phyloP scores from a whole-genome alignment of 2,888 invertebrate genomes.

The Nezara viridula region DNA sequence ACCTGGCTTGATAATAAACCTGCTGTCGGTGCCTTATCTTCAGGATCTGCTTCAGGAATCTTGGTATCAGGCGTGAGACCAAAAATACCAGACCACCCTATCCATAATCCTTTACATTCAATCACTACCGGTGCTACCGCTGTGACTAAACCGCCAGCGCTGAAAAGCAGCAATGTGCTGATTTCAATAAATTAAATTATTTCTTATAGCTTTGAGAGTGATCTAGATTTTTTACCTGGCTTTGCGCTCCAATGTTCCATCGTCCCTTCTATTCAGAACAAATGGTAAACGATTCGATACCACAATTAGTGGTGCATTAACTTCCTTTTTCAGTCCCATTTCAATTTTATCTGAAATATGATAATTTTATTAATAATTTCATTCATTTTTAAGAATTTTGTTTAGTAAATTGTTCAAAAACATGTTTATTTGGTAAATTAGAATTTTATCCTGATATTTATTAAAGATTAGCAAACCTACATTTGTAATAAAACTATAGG shows the following conservation, averaged over 20 bases:
- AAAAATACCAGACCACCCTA: conserved; percentile 70
- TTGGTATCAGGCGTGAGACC: conserved; percentile 67
- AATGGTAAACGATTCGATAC: conserved; percentile 70
- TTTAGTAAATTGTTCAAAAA: not conserved
- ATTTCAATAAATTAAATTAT: not conserved
- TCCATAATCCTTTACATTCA: conserved; percentile 69
- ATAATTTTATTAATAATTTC: not conserved
- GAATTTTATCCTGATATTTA: not conserved
- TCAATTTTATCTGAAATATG: conserved; percentile 46
- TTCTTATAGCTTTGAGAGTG: not conserved
- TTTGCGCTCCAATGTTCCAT: conserved; percentile 68
- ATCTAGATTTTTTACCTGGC: conserved; percentile 66
- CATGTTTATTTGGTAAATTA: not conserved
- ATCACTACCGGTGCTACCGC: conserved; percentile 70
- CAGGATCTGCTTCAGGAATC: conserved; percentile 69
- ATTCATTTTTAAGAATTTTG: not conserved
- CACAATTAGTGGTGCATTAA: conserved; percentile 68
- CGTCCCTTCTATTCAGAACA: conserved; percentile 67
- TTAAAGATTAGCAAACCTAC: no score
- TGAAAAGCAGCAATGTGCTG: conserved; percentile 62
- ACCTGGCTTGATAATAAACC: conserved; percentile 69
- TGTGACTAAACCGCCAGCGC: conserved; percentile 70
- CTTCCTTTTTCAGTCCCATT: conserved; percentile 66
- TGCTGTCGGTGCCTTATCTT: conserved; percentile 68
- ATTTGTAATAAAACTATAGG: no score